A percentile compares a stretch with the other conserved stretches of the same genome.
phyloP scores from a whole-genome alignment of 2,888 invertebrate genomes.

The Rhogogaster chlorosoma region DNA sequence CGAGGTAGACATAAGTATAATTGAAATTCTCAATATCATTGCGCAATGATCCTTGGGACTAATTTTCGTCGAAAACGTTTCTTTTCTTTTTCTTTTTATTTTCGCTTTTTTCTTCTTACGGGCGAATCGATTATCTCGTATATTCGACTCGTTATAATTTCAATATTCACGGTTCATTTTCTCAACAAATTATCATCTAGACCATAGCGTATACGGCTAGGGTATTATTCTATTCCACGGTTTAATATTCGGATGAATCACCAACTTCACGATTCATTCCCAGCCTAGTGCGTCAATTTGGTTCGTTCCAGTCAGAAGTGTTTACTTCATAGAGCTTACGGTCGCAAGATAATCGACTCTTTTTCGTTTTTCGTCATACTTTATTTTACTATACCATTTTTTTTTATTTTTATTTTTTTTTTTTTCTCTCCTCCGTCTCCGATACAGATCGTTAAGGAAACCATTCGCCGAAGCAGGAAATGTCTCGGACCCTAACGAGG shows the following conservation, averaged over 20 bases:
- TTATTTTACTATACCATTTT: not conserved
- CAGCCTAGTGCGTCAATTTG: constrained; percentile 5
- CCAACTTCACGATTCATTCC: not conserved
- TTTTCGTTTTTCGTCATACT: not conserved
- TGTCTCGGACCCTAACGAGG: constrained; percentile 17
- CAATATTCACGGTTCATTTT: not conserved
- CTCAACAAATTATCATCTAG: not conserved
- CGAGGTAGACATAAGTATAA: not conserved
- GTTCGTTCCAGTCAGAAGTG: constrained; percentile 26
- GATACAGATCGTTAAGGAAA: constrained; percentile 14
- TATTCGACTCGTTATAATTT: not conserved
- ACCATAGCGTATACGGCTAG: not conserved
- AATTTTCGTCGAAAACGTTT: not conserved
- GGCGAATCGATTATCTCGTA: not conserved
- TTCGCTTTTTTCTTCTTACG: not conserved
- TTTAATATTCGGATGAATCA: constrained; percentile 21
- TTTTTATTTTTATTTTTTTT: not conserved
- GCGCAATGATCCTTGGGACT: not conserved
- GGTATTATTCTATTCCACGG: constrained; percentile 13
- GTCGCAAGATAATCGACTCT: constrained; percentile 11
- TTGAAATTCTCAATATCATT: not conserved
- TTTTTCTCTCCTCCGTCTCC: not conserved
- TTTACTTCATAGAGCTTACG: not conserved
- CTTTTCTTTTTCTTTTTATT: not conserved
- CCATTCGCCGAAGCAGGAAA: constrained; percentile 18